Percentiles rank a stretch among this genome's conserved stretches.
phyloP scores from a whole-genome alignment of 2,113 vertebrate genomes.

The Heterochromis multidens region DNA sequence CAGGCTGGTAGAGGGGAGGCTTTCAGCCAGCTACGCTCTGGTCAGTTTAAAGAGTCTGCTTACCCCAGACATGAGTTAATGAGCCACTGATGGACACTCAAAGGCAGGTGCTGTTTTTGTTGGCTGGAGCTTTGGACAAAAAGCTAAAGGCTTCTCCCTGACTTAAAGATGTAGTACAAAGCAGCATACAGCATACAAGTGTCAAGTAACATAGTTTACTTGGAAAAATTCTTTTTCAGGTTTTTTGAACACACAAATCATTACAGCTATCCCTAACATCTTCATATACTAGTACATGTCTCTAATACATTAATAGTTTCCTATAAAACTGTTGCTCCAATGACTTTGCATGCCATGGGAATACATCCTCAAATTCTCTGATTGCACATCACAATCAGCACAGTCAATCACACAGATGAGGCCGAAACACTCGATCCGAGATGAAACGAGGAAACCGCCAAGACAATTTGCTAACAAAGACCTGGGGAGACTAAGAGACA shows the following conservation, averaged over 20 bases:
- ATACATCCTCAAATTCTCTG: constrained; percentile 3
- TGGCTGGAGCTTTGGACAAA: constrained; percentile 21
- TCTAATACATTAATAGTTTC: not conserved
- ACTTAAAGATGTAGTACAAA: constrained; percentile 16
- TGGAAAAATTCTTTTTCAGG: not conserved
- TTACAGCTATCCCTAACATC: not conserved
- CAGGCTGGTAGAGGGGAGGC: constrained; percentile 39
- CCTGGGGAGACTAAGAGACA: constrained; percentile 60
- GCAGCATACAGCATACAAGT: not conserved
- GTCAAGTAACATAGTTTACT: not conserved
- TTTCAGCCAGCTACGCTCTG: constrained; percentile 49
- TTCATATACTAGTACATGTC: not conserved
- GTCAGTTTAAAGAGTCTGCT: constrained; percentile 59
- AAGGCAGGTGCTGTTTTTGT: constrained; percentile 66
- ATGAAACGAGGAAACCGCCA: constrained; percentile 63
- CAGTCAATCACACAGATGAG: constrained; percentile 43
- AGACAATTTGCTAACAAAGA: constrained; percentile 70
- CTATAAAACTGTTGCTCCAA: not conserved
- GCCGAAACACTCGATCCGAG: constrained; percentile 50
- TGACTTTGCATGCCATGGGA: not conserved
- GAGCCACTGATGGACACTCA: constrained; percentile 65
- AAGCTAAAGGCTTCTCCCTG: constrained; percentile 15
- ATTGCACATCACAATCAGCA: constrained; percentile 30
- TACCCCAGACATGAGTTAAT: constrained; percentile 59
- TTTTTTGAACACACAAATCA: not conserved